Percentiles rank a stretch among this genome's conserved stretches.
Conservation (phyloP, 92 coral and sea anemone genomes). For the Phenganax subtilis region DNA sequence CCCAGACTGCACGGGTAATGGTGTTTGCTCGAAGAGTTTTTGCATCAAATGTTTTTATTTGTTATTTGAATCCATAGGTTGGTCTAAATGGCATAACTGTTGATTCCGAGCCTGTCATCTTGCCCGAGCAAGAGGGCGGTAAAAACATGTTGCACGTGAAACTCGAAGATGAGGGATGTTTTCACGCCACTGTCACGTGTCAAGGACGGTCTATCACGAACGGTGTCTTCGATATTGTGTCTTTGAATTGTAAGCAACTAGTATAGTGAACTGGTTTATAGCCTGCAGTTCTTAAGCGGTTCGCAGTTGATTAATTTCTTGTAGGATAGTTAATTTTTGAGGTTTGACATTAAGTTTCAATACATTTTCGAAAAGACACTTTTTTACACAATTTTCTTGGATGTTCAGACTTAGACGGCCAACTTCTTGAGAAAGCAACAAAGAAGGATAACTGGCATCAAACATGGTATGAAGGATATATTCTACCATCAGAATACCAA, state of each 20-base stretch:
- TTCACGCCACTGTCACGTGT: slow-evolving; percentile 66
- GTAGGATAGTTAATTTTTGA: not conserved
- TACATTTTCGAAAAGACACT: not conserved
- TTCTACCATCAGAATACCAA: slow-evolving; percentile 33
- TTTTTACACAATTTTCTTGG: not conserved
- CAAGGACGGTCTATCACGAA: slow-evolving; percentile 60
- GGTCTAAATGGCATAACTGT: slow-evolving; percentile 51
- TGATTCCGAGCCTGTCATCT: slow-evolving; percentile 80
- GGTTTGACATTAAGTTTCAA: too few species aligned
- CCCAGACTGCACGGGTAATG: not conserved
- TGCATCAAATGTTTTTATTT: not conserved
- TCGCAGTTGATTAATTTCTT: too few species aligned
- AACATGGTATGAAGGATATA: slow-evolving; percentile 75
- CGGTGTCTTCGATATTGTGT: slow-evolving; percentile 65
- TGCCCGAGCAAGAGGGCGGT: slow-evolving; percentile 55
- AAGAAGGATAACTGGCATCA: slow-evolving; percentile 26
- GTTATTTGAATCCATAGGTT: slow-evolving; percentile 49
- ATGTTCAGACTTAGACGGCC: slow-evolving; percentile 1
- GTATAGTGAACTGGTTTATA: too few species aligned
- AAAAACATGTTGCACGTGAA: slow-evolving; percentile 75
- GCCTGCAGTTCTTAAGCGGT: too few species aligned
- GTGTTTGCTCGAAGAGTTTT: not conserved
- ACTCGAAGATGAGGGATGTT: slow-evolving; percentile 81
- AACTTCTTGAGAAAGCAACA: slow-evolving; percentile 22
- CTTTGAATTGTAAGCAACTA: slow-evolving; percentile 63